Conservation (phyloP, 2,797 vertebrate species). For the Tarsius wallacei region DNA sequence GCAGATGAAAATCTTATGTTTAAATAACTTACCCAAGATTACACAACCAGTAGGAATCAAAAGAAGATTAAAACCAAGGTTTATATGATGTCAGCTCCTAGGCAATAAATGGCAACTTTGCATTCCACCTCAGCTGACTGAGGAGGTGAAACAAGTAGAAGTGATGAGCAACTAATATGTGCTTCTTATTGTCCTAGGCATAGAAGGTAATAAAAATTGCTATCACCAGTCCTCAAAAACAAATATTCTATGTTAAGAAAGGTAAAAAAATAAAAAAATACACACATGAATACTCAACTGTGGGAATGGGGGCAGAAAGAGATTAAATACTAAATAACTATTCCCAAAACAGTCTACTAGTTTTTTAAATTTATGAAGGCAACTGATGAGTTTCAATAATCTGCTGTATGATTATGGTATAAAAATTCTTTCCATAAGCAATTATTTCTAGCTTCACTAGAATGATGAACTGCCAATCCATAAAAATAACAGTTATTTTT, state of each 20-base stretch:
- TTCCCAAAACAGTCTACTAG: background rate
- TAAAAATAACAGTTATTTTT: conserved; percentile 49
- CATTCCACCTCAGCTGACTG: background rate
- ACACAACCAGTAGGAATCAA: background rate
- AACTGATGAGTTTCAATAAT: conserved; percentile 36
- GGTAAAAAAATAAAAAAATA: background rate
- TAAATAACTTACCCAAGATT: background rate
- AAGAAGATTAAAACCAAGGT: background rate
- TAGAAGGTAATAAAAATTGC: background rate
- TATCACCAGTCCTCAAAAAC: background rate
- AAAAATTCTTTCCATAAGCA: conserved; percentile 24
- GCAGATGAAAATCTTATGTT: background rate
- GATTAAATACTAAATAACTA: conserved; percentile 53
- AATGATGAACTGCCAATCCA: conserved; percentile 69
- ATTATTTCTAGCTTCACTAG: conserved; percentile 42
- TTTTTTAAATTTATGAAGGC: conserved; percentile 53
- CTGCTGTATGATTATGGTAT: background rate
- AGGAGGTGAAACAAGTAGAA: background rate
- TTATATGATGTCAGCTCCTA: background rate
- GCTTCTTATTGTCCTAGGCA: background rate
- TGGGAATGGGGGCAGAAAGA: background rate
- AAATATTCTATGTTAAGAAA: background rate
- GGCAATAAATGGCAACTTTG: background rate
- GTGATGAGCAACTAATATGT: background rate
- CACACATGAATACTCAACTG: background rate